Conservation (phyloP, 2,888 invertebrate species). For the Drosophila rubida region DNA sequence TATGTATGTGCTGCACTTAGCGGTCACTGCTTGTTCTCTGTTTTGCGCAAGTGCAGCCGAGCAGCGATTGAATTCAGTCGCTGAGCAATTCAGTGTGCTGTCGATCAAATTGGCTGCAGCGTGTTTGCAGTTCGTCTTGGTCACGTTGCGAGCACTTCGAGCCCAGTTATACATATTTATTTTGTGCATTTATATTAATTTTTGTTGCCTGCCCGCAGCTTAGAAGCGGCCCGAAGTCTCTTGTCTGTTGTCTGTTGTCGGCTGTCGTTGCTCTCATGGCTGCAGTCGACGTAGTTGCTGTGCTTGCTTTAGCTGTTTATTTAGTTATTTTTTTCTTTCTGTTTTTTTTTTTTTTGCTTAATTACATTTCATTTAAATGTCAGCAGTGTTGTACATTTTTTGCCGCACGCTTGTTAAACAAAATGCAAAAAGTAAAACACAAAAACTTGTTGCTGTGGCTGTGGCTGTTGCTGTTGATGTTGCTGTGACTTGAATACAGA, state of each 20-base stretch:
- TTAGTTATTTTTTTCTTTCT: not conserved
- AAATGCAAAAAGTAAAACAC: slow-evolving; percentile 42
- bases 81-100: not conserved
- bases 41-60: slow-evolving; percentile 14
- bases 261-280: slow-evolving; percentile 25
- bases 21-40: no score
- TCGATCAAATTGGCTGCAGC: slow-evolving; percentile 5
- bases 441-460: slow-evolving; percentile 60
- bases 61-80: not conserved
- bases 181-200: slow-evolving; percentile 36
- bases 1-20: no score
- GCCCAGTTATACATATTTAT: slow-evolving; percentile 22
- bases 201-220: slow-evolving; percentile 37
- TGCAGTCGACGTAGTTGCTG: slow-evolving; percentile 7
- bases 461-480: slow-evolving; percentile 51
- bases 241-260: no score
- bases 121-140: slow-evolving; percentile 25
- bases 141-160: slow-evolving; percentile 12
- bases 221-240: slow-evolving; percentile 46
- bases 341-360: slow-evolving; percentile 42
- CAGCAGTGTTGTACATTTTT: slow-evolving; percentile 62
- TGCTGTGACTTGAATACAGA: slow-evolving; percentile 25
- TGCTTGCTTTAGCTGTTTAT: slow-evolving; percentile 15
- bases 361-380: slow-evolving; percentile 80
- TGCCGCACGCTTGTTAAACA: slow-evolving; percentile 60